phyloP scores from a whole-genome alignment of 2,113 vertebrate genomes.

The Coreoperca whiteheadi region DNA sequence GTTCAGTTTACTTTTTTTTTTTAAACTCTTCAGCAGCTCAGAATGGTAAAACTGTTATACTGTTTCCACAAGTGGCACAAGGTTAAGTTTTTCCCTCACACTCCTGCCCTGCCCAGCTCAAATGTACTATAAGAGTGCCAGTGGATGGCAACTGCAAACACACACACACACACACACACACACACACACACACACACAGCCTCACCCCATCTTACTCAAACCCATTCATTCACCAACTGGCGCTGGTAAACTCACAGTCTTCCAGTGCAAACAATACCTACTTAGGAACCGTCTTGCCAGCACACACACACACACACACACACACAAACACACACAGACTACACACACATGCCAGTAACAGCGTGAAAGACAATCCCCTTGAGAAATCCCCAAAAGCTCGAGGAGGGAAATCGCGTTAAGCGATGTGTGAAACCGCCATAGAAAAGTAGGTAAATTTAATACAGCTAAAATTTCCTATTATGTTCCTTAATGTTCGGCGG shows the following conservation, averaged over 20 bases:
- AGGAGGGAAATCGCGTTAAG: conserved; percentile 76
- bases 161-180: conserved; percentile 9
- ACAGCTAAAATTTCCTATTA: conserved; percentile 84
- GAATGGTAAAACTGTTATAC: conserved; percentile 44
- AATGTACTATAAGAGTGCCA: conserved; percentile 41
- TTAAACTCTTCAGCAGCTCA: conserved; percentile 8
- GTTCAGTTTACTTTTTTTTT: not conserved
- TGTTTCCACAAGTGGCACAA: conserved; percentile 49
- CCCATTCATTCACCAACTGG: conserved; percentile 47
- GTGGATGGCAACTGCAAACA: conserved; percentile 32
- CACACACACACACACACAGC: conserved; percentile 21
- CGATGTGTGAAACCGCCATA: conserved; percentile 80
- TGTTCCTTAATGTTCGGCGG: conserved; percentile 71
- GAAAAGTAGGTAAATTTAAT: conserved; percentile 77
- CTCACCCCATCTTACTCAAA: conserved; percentile 16
- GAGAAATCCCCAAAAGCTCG: conserved; percentile 72
- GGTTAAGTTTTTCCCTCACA: conserved; percentile 61
- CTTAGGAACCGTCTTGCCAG: conserved; percentile 8
- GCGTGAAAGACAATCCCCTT: conserved; percentile 79
- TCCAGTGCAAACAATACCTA: conserved; percentile 29
- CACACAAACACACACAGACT: conserved; percentile 2
- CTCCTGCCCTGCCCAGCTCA: conserved; percentile 58
- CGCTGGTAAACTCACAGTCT: conserved; percentile 25
- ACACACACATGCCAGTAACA: conserved; percentile 22
- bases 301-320: conserved; percentile 32